These are phyloP conservation scores for Nasonia oneida DNA, from an alignment of 2,888 invertebrate species.

Conservation along the genomic window DNA sequence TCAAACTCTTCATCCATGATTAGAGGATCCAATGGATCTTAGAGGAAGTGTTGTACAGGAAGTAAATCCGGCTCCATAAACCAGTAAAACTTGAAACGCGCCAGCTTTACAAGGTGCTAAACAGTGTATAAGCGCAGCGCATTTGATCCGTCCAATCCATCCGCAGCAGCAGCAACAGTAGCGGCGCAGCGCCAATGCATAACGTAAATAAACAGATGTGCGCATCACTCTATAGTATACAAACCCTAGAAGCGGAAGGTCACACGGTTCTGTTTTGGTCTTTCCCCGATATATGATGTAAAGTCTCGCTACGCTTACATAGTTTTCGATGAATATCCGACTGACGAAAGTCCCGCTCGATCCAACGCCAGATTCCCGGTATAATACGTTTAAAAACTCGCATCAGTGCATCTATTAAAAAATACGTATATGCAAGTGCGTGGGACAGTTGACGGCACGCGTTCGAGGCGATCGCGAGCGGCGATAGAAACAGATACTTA, in stretches of 20 bases:
- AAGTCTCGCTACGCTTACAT: conserved; percentile 38
- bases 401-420: too few species aligned
- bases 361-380: conserved; percentile 3
- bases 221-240: not conserved
- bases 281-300: conserved; percentile 52
- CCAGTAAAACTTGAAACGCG: not conserved
- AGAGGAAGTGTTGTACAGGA: not conserved
- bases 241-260: not conserved
- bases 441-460: not conserved
- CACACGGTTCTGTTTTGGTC: not conserved
- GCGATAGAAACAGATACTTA: not conserved
- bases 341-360: conserved; percentile 54
- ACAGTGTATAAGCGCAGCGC: not conserved
- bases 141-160: not conserved
- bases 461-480: conserved; percentile 11
- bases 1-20: not conserved
- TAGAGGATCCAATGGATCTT: too few species aligned
- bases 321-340: conserved; percentile 21
- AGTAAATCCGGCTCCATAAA: not conserved
- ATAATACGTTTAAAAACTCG: not conserved
- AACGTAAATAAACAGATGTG: conserved; percentile 32
- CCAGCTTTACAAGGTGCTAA: not conserved
- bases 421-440: not conserved
- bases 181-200: not conserved
- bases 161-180: not conserved